These are phyloP conservation scores for Portevinia maculata DNA, from an alignment of 2,888 invertebrate genomes.

Conservation along the genomic window DNA sequence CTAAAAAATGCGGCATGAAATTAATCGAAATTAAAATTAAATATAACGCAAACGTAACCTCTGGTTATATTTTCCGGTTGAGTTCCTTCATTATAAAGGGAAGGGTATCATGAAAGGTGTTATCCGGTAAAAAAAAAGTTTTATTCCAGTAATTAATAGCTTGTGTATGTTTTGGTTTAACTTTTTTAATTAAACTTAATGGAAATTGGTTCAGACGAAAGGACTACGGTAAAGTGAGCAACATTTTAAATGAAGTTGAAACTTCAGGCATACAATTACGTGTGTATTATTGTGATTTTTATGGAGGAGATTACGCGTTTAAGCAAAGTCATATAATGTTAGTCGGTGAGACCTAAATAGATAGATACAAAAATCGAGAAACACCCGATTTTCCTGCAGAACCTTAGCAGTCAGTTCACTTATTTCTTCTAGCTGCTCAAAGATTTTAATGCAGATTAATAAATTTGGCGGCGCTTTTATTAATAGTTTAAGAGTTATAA, in stretches of 20 bases:
- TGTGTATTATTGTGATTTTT: neutral
- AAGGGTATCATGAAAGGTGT: slow-evolving; percentile 12
- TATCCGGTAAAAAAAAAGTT: slow-evolving; percentile 10
- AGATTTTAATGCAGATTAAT: too few species aligned
- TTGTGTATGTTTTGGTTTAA: slow-evolving; percentile 31
- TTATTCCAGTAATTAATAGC: slow-evolving; percentile 32
- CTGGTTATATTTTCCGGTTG: slow-evolving; percentile 46
- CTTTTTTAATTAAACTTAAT: slow-evolving; percentile 46
- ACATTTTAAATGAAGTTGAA: neutral
- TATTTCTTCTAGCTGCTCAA: too few species aligned
- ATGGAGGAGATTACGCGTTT: neutral
- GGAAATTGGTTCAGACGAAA: slow-evolving; percentile 21
- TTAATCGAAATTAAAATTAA: slow-evolving; percentile 61
- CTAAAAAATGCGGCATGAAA: slow-evolving; percentile 21
- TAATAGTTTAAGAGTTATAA: too few species aligned
- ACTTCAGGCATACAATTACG: neutral
- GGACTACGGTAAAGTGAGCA: neutral
- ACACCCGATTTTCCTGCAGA: too few species aligned
- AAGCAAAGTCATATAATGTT: too few species aligned
- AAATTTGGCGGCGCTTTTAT: too few species aligned
- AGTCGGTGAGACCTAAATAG: too few species aligned
- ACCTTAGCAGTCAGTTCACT: too few species aligned
- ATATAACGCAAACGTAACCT: slow-evolving; percentile 47
- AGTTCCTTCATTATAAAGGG: slow-evolving; percentile 34
- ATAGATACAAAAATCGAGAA: too few species aligned